Evolutionary conservation across 2,113 vertebrate genomes (phyloP).

Genomic region (Opisthocomus hoazin): DNA sequence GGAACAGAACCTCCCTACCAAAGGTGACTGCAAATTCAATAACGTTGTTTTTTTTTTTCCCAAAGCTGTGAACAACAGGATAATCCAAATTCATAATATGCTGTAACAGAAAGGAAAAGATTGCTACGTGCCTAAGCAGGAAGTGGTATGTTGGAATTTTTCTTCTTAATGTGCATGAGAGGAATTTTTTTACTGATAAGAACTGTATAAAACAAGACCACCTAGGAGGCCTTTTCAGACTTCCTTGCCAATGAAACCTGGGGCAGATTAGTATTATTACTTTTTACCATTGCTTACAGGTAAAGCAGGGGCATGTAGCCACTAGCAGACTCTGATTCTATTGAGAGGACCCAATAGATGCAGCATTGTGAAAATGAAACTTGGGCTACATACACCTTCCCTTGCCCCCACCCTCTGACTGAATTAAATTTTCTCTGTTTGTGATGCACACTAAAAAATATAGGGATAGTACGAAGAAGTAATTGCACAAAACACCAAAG

Average conservation of each 20-base stretch:
- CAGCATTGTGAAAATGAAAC: background rate
- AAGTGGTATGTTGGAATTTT: background rate
- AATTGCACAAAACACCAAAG: background rate
- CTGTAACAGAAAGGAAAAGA: slow-evolving; percentile 28
- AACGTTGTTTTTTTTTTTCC: background rate
- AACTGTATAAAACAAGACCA: background rate
- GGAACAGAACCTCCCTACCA: background rate
- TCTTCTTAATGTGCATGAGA: background rate
- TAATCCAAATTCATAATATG: slow-evolving; percentile 43
- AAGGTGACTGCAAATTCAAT: slow-evolving; percentile 46
- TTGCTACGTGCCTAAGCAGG: background rate
- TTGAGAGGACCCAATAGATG: background rate
- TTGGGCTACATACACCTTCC: background rate
- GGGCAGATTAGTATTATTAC: background rate
- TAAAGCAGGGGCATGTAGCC: background rate
- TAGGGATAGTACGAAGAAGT: background rate
- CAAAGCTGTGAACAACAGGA: slow-evolving; percentile 27
- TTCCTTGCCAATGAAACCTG: background rate
- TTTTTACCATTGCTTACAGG: background rate
- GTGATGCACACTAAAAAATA: background rate
- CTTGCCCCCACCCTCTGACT: background rate
- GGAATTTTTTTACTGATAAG: slow-evolving; percentile 4
- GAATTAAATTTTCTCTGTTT: background rate
- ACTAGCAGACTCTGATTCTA: background rate
- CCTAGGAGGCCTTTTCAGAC: background rate